Evolutionary conservation across 2,797 vertebrate genomes (phyloP), one percentile per base, ranked within the genome.

Genomic region (Tenualosa ilisha): DNA sequence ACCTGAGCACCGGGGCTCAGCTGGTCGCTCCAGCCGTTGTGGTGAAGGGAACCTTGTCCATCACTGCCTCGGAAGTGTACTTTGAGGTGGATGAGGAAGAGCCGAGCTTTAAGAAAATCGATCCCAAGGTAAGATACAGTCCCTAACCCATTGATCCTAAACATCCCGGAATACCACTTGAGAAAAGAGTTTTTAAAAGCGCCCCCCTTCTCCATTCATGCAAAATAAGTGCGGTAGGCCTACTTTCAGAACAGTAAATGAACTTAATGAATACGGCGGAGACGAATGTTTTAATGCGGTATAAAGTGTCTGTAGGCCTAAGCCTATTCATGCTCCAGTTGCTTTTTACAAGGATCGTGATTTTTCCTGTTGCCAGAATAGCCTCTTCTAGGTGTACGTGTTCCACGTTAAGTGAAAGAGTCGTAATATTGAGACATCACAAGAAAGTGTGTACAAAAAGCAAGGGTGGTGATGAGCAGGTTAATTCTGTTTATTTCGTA

Each of bases 61-160:
- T 99, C 95, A 99, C 97, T 87, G 92, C 96, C 90, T 97, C 97
- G 56, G 98, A 99, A 94, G 96, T 99, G 89, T 99, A 96, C 96
- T 99, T 99, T 90, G 98, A 99, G 94, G 98, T 99, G 93, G 98
- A 99, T 88, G 98, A 99, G 92, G 98, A 99, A 87, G 97, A 99
- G 86, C 93, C 96, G 59, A 91, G 93, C 96, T 99, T 97, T 95
- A 99, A 96, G 95, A 96, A 96, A 95, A 96, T 97, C 88, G 97
- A 99, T 93, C 96, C 97, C 2, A 99, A 98, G 98, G 98, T 99
- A 97, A 97, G 96, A 86, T 84, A 79, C 17, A 40, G 72, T 46
- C 17, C 15, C 37, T 79, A 79, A 79, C 37, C 65, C 72, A 79
- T 79, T 79, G 37, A 79, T 79, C 37, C 72, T 22, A 63, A 24